phyloP scores from a whole-genome alignment of 2,113 vertebrate species.

The Cebidichthys violaceus region DNA sequence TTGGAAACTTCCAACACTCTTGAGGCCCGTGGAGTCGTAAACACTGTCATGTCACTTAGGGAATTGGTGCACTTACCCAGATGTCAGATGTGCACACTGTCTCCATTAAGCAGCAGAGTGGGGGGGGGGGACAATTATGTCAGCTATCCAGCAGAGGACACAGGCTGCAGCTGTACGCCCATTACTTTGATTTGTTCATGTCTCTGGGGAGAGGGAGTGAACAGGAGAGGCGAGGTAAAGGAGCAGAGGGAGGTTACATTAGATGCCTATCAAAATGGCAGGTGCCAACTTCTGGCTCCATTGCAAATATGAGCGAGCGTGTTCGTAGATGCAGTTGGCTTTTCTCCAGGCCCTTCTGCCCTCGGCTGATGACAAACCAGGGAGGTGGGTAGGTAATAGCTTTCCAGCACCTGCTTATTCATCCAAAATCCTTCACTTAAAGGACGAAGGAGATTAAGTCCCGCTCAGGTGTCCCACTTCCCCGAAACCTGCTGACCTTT shows the following conservation, averaged over 20 bases:
- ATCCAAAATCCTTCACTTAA: constrained; percentile 81
- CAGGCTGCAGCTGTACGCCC: constrained; percentile 71
- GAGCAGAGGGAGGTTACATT: constrained; percentile 56
- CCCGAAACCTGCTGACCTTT: constrained; percentile 76
- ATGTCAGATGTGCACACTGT: constrained; percentile 71
- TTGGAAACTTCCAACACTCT: constrained; percentile 54
- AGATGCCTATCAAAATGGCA: constrained; percentile 64
- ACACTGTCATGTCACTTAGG: constrained; percentile 64
- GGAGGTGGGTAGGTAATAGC: constrained; percentile 72
- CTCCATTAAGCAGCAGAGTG: constrained; percentile 70
- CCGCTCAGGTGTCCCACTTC: constrained; percentile 71
- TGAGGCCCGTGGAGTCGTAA: constrained; percentile 57
- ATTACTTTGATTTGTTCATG: constrained; percentile 77
- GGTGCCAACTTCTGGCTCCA: constrained; percentile 63
- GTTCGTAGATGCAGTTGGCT: constrained; percentile 58
- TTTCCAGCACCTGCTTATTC: constrained; percentile 79
- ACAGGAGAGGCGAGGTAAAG: constrained; percentile 39
- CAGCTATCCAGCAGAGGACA: constrained; percentile 69
- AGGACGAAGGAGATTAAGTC: constrained; percentile 80
- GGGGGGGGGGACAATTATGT: constrained; percentile 72
- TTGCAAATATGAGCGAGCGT: constrained; percentile 35
- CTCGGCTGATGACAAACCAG: constrained; percentile 76
- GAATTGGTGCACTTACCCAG: constrained; percentile 62
- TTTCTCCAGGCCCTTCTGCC: constrained; percentile 73
- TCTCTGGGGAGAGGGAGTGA: constrained; percentile 44